A percentile compares a stretch with the other conserved stretches of the same genome.
These are phyloP conservation scores for Euborellia annulipes DNA, from an alignment of 1,140 invertebrate genomes.

Conservation along the genomic window DNA sequence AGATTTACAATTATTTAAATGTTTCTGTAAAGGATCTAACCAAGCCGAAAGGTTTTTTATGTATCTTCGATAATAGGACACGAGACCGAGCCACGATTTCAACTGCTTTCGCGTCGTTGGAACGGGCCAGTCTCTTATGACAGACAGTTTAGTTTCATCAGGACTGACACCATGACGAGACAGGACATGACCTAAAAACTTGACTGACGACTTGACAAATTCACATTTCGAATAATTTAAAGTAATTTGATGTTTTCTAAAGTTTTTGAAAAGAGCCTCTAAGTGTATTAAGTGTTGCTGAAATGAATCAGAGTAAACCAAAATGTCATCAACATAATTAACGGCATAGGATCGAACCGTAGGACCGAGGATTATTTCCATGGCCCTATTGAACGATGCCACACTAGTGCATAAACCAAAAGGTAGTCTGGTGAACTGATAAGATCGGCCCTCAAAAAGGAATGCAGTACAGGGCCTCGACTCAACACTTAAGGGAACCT, in stretches of 20 bases:
- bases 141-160: slow-evolving; percentile 20
- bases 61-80: slow-evolving; percentile 24
- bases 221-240: slow-evolving; percentile 24
- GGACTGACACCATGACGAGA: slow-evolving; percentile 21
- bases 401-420: background rate
- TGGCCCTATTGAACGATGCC: background rate
- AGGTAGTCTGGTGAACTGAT: background rate
- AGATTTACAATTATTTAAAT: too few relatives aligned
- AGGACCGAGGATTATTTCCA: background rate
- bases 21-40: slow-evolving; percentile 16
- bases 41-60: slow-evolving; percentile 17
- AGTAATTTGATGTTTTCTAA: slow-evolving; percentile 10
- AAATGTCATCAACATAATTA: background rate
- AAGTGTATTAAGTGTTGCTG: background rate
- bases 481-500: background rate
- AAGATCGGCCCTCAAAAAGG: background rate
- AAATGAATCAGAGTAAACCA: background rate
- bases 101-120: slow-evolving; percentile 24
- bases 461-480: background rate
- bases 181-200: slow-evolving; percentile 25
- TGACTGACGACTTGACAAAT: slow-evolving; percentile 20
- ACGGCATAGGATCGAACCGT: background rate
- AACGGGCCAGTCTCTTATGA: slow-evolving; percentile 19
- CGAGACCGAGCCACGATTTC: slow-evolving; percentile 24
- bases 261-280: too few relatives aligned